Percentiles rank a stretch among this genome's conserved stretches.
These are phyloP conservation scores for Brachyptera putata DNA, from an alignment of 2,888 invertebrate genomes.

Conservation along the genomic window DNA sequence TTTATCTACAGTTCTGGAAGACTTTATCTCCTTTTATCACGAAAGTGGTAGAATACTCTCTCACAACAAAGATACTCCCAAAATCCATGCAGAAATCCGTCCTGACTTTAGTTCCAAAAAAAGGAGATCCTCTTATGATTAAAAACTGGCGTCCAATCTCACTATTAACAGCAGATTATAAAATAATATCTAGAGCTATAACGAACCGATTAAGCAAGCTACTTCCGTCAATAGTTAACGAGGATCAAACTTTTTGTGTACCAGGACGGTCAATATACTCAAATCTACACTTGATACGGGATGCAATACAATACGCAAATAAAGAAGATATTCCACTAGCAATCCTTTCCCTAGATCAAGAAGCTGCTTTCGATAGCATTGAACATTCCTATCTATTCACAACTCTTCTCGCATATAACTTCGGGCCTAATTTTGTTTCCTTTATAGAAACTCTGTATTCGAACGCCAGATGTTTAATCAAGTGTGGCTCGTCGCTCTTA, in stretches of 20 bases:
- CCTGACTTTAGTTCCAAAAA: no score
- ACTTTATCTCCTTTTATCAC: no score
- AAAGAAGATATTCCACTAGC: not conserved
- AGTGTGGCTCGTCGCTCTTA: no score
- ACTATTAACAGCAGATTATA: conserved; percentile 1
- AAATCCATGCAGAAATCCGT: no score
- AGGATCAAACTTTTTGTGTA: not conserved
- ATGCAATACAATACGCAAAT: not conserved
- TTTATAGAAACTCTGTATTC: not conserved
- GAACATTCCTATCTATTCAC: not conserved
- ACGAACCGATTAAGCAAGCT: not conserved
- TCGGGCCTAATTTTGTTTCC: not conserved
- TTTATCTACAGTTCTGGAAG: no score
- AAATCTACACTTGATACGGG: not conserved
- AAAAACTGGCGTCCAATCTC: conserved; percentile 7
- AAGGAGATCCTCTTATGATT: not conserved
- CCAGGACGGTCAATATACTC: not conserved
- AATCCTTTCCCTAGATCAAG: not conserved
- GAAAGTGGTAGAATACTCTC: no score
- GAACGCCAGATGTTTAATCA: not conserved
- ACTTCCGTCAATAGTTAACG: not conserved
- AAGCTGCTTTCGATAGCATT: not conserved
- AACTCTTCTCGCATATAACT: not conserved
- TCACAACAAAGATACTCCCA: no score
- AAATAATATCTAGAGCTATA: not conserved